A percentile compares a stretch with the other conserved stretches of the same genome.
These are phyloP conservation scores for Oreochromis tanganicae DNA, from an alignment of 2,113 vertebrate species.

Conservation along the genomic window DNA sequence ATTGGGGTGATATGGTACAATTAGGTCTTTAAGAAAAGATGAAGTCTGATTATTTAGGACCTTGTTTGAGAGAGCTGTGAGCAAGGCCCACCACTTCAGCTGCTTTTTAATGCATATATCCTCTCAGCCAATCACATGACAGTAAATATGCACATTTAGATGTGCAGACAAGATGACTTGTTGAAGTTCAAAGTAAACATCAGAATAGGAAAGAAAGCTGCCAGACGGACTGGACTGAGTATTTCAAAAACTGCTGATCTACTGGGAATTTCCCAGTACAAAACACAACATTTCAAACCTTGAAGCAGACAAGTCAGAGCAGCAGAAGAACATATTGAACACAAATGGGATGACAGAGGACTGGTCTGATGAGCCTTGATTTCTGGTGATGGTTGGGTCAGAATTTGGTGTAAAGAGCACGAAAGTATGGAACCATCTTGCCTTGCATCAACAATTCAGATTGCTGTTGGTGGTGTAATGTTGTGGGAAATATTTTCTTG, in stretches of 20 bases:
- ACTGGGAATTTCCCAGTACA: not conserved
- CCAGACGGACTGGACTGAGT: not conserved
- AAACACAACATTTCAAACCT: not conserved
- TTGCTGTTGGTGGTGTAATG: not conserved
- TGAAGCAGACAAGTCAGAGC: not conserved
- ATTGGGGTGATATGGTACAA: not conserved
- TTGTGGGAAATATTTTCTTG: not conserved
- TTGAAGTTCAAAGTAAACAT: not conserved
- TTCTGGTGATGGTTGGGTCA: not conserved
- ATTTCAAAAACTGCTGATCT: not conserved
- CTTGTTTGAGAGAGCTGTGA: not conserved
- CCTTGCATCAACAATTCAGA: not conserved
- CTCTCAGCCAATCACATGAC: not conserved
- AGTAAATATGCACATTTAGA: not conserved
- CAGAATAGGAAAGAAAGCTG: not conserved
- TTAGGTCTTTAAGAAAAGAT: not conserved
- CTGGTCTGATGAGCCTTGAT: not conserved
- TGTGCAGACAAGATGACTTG: not conserved
- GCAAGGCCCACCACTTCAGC: not conserved
- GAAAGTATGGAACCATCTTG: not conserved
- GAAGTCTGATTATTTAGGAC: not conserved
- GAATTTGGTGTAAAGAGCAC: not conserved
- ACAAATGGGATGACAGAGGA: not conserved
- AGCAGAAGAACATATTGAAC: not conserved
- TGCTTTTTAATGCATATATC: not conserved